Conservation (phyloP, 2,797 vertebrate genomes). For the Acrocephalus scirpaceus region DNA sequence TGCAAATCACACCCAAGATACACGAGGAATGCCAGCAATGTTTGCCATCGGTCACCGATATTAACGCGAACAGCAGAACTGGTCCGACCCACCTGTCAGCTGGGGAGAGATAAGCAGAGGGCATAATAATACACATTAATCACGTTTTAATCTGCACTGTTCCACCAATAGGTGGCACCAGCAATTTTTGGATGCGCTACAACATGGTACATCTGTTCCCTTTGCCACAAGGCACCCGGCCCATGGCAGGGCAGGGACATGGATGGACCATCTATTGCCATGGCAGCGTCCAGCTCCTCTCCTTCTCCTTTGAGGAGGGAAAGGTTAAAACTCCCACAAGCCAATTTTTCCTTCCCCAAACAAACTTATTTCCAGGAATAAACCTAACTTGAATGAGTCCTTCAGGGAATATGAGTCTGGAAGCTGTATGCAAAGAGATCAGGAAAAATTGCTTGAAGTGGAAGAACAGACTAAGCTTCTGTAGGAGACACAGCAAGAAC, state of each 20-base stretch:
- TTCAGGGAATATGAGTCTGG: not conserved
- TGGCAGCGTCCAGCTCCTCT: not conserved
- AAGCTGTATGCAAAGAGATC: not conserved
- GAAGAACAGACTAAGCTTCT: not conserved
- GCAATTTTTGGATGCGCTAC: slow-evolving; percentile 49
- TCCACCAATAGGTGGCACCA: slow-evolving; percentile 63
- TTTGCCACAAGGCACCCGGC: not conserved
- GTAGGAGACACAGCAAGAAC: fast-evolving
- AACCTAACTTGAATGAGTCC: not conserved
- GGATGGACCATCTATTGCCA: not conserved
- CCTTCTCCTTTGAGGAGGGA: not conserved
- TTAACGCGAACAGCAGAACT: not conserved
- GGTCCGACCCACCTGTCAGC: not conserved
- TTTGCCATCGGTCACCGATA: not conserved
- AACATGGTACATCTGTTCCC: not conserved
- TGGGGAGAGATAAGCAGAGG: not conserved
- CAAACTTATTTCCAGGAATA: slow-evolving; percentile 7
- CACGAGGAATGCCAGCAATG: not conserved
- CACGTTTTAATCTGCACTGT: not conserved
- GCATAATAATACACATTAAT: not conserved
- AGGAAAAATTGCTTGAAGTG: not conserved
- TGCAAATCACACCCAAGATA: slow-evolving; percentile 13
- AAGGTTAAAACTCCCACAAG: not conserved
- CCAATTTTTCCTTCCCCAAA: not conserved
- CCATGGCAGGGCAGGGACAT: not conserved